Base-by-base conservation (phyloP, 2,888 invertebrate genomes). In the Nycteola revayana region DNA sequence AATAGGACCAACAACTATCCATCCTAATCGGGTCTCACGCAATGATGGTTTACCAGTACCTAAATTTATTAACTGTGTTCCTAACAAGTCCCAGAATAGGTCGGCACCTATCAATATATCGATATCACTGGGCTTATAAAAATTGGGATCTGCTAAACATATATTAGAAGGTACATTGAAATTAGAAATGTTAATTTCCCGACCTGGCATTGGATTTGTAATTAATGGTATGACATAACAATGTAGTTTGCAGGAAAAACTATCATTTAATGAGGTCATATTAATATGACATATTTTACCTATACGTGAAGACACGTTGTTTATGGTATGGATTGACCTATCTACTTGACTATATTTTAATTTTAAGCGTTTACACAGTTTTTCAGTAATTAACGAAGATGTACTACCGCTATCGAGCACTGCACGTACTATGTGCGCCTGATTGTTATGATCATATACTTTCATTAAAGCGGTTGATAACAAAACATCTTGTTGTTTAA, bases 1-100 rank as follows among this genome's bases (percentile, higher is more conserved):
- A 6, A 45, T 10, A 11, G 41, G 37, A 11, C 50, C 50, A 14
- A n/a, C n/a, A n/a, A n/a, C n/a, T n/a, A n/a, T n/a, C n/a, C n/a
- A n/a, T n/a, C n/a, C n/a, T n/a, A n/a, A n/a, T n/a, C n/a, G n/a
- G n/a, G n/a, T n/a, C n/a, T n/a, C n/a, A n/a, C n/a, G n/a, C n/a
- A n/a, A n/a, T n/a, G n/a, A n/a, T n/a, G n/a, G n/a, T n/a, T n/a
- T n/a, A n/a, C n/a, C n/a, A n/a, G n/a, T n/a, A n/a, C 38, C 33
- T 10, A 45, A 26, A 42, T 40, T 44, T 9, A 42, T 39, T 18
- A 49, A 10, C 7, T 28, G 25, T 2, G 49, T 42, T 23, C 42
- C 42, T 14, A 11, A 9, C 25, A 25, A 25, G 7, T 11, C 11
- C n/a, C n/a, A n/a, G n/a, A n/a, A n/a, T n/a, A n/a, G n/a, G n/a